Conservation (phyloP, 2,113 vertebrate species). For the Siniperca knerii region DNA sequence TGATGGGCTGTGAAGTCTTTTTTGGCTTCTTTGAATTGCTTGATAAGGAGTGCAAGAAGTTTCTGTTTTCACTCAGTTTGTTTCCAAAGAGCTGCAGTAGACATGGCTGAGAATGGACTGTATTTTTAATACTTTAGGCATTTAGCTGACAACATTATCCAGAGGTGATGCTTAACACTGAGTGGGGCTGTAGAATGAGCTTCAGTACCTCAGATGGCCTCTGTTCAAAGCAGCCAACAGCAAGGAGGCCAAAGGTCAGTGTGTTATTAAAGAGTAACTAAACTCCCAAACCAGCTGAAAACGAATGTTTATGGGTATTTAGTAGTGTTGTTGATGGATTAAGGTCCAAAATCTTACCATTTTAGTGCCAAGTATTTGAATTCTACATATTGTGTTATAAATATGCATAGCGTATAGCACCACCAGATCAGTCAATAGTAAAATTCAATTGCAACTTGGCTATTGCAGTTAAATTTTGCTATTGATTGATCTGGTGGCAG, state of each 20-base stretch:
- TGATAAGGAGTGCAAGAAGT: conserved; percentile 54
- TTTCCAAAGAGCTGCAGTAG: neutral
- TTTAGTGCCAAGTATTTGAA: too few species aligned
- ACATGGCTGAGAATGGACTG: neutral
- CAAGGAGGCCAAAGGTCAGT: neutral
- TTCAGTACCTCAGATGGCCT: neutral
- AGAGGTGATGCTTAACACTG: neutral
- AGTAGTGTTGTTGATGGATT: too few species aligned
- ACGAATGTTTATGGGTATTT: too few species aligned
- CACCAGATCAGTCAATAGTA: too few species aligned
- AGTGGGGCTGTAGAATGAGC: neutral
- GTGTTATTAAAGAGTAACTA: neutral
- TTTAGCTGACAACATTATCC: conserved; percentile 15
- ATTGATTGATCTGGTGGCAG: too few species aligned
- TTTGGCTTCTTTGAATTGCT: conserved; percentile 52
- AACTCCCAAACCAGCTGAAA: too few species aligned
- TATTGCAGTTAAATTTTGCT: too few species aligned
- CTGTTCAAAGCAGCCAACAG: neutral
- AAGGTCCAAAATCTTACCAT: too few species aligned
- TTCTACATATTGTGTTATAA: too few species aligned
- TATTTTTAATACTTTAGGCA: conserved; percentile 17
- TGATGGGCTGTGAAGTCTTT: conserved; percentile 69
- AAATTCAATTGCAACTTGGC: too few species aligned
- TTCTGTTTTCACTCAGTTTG: conserved; percentile 33
- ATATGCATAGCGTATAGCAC: too few species aligned